Base-by-base conservation (phyloP, 2,797 vertebrate genomes). In the Hoplostethus atlanticus region DNA sequence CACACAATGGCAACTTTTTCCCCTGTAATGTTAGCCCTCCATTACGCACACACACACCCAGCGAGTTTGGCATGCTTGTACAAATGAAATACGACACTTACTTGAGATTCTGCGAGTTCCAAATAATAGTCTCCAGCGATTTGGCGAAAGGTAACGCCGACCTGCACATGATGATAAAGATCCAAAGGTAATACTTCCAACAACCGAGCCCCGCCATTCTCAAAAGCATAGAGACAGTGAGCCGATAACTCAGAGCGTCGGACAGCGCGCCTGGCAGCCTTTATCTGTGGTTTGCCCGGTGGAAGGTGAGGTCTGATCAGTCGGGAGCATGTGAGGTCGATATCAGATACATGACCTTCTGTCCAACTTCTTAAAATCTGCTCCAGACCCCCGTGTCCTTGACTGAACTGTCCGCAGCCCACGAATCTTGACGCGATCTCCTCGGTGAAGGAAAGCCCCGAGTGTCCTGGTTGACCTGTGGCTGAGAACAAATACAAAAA, bases 151-250 rank as follows among this genome's bases (percentile, higher is more conserved):
- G 91, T 51, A 93, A 42, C 65, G 87, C 85, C 77, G 91, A 92
- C 89, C 93, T 92, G 89, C 93, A 93, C 73, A 93, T 83, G 71
- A 95, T 74, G 83, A 93, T 92, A 92, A 91, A 91, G 88, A 95
- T 94, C 94, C 95, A 94, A 74, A 94, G 91, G 84, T 94, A 94
- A 92, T 93, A 94, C 85, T 92, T 95, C 94, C 94, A 95, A 81
- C 90, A 90, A 11, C 65, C 83, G 81, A 81, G 87, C 81, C 87
- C 89, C 86, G 94, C 94, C 94, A 95, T 95, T 81, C 88, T 94
- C 84, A 59, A 36, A n/a, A 56, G 57, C n/a, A 73, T 36, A 30
- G 64, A 72, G 76, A 79, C 83, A 68, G 71, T 34, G 87, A 87
- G 84, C 64, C 73, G 81, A 54, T 42, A 76, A 86, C 57, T 81